Percentiles rank a stretch among this genome's conserved stretches.
Conservation (phyloP, 2,113 vertebrate genomes). For the Miniopterus natalensis region DNA sequence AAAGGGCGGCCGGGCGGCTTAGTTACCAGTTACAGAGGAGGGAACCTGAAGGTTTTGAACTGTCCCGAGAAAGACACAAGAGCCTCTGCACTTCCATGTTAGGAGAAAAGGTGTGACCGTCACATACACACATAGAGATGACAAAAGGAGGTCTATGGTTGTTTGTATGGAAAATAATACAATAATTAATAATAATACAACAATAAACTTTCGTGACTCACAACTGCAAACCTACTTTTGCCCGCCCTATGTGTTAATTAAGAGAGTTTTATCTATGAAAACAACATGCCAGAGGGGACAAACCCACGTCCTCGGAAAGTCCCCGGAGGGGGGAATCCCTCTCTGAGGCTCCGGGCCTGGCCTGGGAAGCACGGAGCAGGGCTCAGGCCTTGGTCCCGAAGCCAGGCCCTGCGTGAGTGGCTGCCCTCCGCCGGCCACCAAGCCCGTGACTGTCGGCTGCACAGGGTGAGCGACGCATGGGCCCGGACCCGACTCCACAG, state of each 20-base stretch:
- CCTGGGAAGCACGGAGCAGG: not conserved
- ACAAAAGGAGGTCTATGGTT: not conserved
- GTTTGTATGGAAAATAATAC: not conserved
- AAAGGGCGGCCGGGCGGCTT: too few species aligned
- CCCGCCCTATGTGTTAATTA: not conserved
- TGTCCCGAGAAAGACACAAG: not conserved
- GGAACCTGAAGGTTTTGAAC: not conserved
- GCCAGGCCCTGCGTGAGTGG: too few species aligned
- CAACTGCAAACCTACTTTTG: rapidly evolving
- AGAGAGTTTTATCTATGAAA: not conserved
- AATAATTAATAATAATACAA: not conserved
- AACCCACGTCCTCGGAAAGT: not conserved
- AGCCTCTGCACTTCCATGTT: not conserved
- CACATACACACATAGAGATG: rapidly evolving
- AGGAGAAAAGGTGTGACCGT: not conserved
- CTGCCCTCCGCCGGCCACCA: not conserved
- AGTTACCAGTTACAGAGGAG: not conserved
- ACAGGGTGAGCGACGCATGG: rapidly evolving
- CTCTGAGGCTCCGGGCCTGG: not conserved
- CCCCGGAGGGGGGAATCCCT: not conserved
- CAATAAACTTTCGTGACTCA: not conserved
- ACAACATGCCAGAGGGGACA: not conserved
- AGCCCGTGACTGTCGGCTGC: too few species aligned
- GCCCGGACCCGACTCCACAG: not conserved
- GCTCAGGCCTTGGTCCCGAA: too few species aligned